Base-by-base conservation (phyloP, 1,140 invertebrate species). In the Sesamia nonagrioides region DNA sequence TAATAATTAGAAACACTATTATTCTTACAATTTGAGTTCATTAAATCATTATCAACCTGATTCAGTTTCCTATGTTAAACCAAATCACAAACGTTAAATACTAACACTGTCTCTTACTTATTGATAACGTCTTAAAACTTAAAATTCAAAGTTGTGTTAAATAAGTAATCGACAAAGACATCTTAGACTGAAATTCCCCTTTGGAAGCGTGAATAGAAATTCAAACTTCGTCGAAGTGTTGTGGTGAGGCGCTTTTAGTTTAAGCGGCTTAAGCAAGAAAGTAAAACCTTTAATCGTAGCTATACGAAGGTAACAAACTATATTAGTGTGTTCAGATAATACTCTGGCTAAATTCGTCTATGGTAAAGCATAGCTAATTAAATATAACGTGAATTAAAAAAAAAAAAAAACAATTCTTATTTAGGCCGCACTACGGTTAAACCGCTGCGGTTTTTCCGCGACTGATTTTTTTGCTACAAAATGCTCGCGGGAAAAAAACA, bases 201-300 rank as follows among this genome's bases (percentile, higher is more conserved):
- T 37, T 33, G 2, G 17, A 48, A 68, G 15, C 9, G 60, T 40
- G 37, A 6, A 37, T 17, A 13, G 63, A 48, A 18, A 68, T 27
- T 8, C 40, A 45, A 68, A 68, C 63, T 45, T 48, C 17, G 40
- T 13, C n/a, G 5, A 68, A 68, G 17, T 68, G 27, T 68, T 68
- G 63, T 17, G 63, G 61, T 68, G 17, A 18, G 33, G 60, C 33
- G 60, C 27, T 68, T 40, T 68, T 15, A 27, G 18, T 45, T 45
- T 18, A 68, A 48, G 40, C 17, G 8, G 42, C 63, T 68, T 68
- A 68, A 11, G 61, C 63, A 27, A 4, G 42, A 1, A 68, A 68
- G 63, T 48, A 45, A 68, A 68, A 13, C 40, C 45, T 48, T 9
- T 13, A 27, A 27, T 5, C 42, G 18, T 56, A 17, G 4, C 15